Evolutionary conservation across 1,140 invertebrate species (phyloP), one percentile per base, ranked within the genome.

Genomic region (Megathymus violae): DNA sequence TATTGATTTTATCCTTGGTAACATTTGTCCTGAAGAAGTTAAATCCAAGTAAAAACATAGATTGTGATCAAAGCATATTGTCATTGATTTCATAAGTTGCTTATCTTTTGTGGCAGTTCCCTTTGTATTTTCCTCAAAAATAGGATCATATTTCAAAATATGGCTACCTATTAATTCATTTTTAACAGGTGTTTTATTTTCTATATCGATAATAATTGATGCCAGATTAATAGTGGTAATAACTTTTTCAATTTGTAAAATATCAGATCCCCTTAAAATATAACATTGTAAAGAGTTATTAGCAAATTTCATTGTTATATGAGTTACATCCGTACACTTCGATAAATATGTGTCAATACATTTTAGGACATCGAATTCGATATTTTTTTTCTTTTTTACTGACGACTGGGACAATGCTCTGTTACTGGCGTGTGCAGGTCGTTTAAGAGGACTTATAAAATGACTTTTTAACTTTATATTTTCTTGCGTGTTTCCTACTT

Each of bases 21-120:
- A 22, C 31, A 46, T 40, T 13, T 61, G 40, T 13, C 64, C 52
- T 9, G 79, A n/a, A 17, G 71, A 68, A 3, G 51, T 67, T 14
- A 88, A 72, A 74, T 88, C 85, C 47, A 87, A 74, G 38, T 76
- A 82, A 51, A 88, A 27, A 64, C 78, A 79, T 47, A 64, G 17
- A 34, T 73, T 60, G 31, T 68, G 46, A 25, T 44, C 62, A 11
- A 78, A 69, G 64, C 67, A 85, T 11, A 90, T 51, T 3, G 72
- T 52, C 41, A 90, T 75, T 54, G 79, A 74, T 69, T 82, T 78
- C 14, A 83, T 63, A 7, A 51, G 41, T 15, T 63, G 5, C 3
- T 62, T 11, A 11, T 59, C 67, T n/a, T 48, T 36, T 41, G 15
- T 2, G 10, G n/a, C 9, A 31, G 4, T 2, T 36, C 47, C 44